Evolutionary conservation across 1,140 invertebrate species (phyloP).

Genomic region (Hylaeus anthracinus): DNA sequence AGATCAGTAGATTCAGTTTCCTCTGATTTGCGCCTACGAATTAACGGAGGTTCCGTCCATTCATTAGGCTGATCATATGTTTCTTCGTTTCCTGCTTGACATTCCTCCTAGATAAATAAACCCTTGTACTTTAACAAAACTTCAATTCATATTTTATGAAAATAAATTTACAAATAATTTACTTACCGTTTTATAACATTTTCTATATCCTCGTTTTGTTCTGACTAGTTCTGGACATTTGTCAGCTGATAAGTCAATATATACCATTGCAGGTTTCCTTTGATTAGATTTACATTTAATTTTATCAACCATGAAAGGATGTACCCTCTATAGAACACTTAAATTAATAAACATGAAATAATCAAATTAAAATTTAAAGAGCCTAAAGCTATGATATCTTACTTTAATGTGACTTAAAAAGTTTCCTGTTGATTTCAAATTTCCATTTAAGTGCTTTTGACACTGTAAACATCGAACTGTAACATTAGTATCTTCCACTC

Average conservation of each 20-base stretch:
- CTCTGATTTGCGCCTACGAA: constrained; percentile 69
- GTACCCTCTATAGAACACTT: constrained; percentile 74
- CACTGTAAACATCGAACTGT: constrained; percentile 78
- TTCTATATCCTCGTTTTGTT: constrained; percentile 73
- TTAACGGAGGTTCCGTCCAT: constrained; percentile 69
- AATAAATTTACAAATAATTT: not conserved
- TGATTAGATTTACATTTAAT: constrained; percentile 80
- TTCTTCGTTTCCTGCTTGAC: constrained; percentile 67
- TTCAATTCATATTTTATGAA: not conserved
- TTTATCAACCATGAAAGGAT: constrained; percentile 76
- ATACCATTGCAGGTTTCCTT: constrained; percentile 77
- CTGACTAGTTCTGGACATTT: constrained; percentile 72
- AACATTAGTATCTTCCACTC: constrained; percentile 77
- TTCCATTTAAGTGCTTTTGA: constrained; percentile 77
- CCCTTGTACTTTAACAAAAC: constrained; percentile 11
- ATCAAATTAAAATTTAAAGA: constrained; percentile 2
- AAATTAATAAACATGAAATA: constrained; percentile 32
- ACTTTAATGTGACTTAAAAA: constrained; percentile 80
- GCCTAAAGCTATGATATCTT: constrained; percentile 31
- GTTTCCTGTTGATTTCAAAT: constrained; percentile 79
- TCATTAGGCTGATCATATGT: constrained; percentile 69
- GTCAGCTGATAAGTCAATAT: constrained; percentile 73
- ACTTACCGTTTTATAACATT: constrained; percentile 74
- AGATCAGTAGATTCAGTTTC: constrained; percentile 70
- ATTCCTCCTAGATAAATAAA: constrained; percentile 70